Base-by-base conservation (phyloP, 1,140 invertebrate species). In the Portunus trituberculatus region DNA sequence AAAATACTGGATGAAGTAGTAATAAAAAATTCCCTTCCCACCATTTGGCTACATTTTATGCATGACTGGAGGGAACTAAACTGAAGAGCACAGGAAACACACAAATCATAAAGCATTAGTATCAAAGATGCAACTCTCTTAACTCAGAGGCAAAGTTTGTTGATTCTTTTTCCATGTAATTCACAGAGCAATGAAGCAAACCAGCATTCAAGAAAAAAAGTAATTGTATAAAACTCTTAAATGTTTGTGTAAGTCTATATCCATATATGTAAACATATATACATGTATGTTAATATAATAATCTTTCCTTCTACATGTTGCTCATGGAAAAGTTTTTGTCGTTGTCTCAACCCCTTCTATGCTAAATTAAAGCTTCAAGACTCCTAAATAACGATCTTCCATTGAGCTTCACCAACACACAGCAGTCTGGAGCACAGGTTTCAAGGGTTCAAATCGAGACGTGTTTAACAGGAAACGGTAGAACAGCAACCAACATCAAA, bases 361-460 rank as follows among this genome's bases (percentile, higher is more conserved):
- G 45, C 91, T 95, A 95, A 76, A 67, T 95, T 92, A 95, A 95
- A 95, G 94, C 94, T 92, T 95, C 92, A 31, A 88, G 48, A 88
- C 52, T 46, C 45, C 31, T 29, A 95, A 82, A 48, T 88, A 92
- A 92, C 48, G 92, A 92, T 87, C 91, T 92, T 88, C 87, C 87
- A 48, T 95, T 95, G 94, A 95, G 94, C 94, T 95, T 95, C 94
- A 95, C 39, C 76, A 52, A 94, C 48, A 95, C 52, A 95, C 94
- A 91, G 89, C 52, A 88, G 92, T 59, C 48, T 86, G 88, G 86
- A 59, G 91, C 86, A 92, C 84, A 46, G 83, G 46, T 67, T 95
- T 84, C 52, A 86, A 39, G 83, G 46, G 39, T 95, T 92, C 91
- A 95, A 92, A 67, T 92, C 86, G 82, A 88, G 59, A 90, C 86